Percentiles rank a stretch among this genome's conserved stretches.
Evolutionary conservation across 2,113 vertebrate genomes (phyloP).

Genomic region (Actenoides hombroni): DNA sequence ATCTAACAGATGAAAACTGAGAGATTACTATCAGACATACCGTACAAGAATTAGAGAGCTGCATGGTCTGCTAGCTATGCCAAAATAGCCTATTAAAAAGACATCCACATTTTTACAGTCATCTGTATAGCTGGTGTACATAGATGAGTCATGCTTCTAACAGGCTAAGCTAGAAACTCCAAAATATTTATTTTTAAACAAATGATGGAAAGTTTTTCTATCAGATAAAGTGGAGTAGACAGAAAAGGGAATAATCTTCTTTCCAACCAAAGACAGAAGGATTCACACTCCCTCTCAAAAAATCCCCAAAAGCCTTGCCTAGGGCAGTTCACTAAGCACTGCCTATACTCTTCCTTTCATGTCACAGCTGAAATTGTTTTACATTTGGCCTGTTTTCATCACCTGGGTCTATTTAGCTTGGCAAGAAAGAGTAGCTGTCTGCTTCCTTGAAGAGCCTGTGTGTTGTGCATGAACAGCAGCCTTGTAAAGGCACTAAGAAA

Average conservation of each 20-base stretch:
- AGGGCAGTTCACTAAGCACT: not conserved
- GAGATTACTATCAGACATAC: not conserved
- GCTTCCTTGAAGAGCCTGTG: not conserved
- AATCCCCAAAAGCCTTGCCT: not conserved
- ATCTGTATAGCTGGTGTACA: not conserved
- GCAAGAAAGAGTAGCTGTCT: not conserved
- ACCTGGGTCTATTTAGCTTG: not conserved
- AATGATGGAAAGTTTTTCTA: not conserved
- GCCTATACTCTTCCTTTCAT: not conserved
- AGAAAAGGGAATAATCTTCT: not conserved
- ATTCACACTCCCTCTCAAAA: not conserved
- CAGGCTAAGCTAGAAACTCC: not conserved
- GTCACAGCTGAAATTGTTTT: not conserved
- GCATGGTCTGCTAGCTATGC: not conserved
- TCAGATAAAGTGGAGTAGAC: fast-evolving
- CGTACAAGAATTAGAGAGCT: not conserved
- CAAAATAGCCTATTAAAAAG: not conserved
- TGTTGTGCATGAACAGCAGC: not conserved
- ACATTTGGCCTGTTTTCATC: not conserved
- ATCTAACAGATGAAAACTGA: not conserved
- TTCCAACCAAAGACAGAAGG: not conserved
- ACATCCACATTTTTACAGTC: not conserved
- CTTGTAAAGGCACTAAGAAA: not conserved
- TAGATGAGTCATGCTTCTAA: not conserved
- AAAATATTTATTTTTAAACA: not conserved